Conservation (phyloP, 2,113 vertebrate genomes). For the Indicator indicator region DNA sequence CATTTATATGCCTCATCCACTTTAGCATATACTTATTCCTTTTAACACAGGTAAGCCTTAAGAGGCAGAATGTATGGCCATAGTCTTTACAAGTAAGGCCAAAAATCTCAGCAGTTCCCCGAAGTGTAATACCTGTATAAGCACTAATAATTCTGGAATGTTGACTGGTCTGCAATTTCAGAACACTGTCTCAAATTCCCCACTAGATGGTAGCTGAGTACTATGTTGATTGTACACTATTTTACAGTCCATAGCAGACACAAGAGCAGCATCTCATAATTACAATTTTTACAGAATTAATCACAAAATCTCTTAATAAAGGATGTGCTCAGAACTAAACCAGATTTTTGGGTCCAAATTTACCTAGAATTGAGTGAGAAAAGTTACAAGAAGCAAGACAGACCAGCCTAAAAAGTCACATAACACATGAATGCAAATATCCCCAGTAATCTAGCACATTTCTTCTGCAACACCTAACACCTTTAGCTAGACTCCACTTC, state of each 20-base stretch:
- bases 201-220: constrained; percentile 57
- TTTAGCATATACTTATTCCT: not conserved
- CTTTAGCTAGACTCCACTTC: not conserved
- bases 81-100: not conserved
- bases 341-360: not conserved
- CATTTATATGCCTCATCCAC: not conserved
- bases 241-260: fast-evolving
- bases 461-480: not conserved
- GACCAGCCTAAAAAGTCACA: not conserved
- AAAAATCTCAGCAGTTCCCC: not conserved
- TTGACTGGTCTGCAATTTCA: not conserved
- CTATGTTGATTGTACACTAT: not conserved
- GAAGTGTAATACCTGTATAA: not conserved
- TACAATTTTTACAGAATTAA: not conserved
- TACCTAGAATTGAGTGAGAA: not conserved
- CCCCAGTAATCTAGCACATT: not conserved
- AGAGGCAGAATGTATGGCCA: not conserved
- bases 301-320: not conserved
- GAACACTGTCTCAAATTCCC: not conserved
- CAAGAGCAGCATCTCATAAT: not conserved
- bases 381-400: not conserved
- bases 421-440: not conserved
- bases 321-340: not conserved
- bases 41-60: not conserved
- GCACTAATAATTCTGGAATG: not conserved